phyloP scores from a whole-genome alignment of 2,797 vertebrate species.

The Cyclopterus lumpus region DNA sequence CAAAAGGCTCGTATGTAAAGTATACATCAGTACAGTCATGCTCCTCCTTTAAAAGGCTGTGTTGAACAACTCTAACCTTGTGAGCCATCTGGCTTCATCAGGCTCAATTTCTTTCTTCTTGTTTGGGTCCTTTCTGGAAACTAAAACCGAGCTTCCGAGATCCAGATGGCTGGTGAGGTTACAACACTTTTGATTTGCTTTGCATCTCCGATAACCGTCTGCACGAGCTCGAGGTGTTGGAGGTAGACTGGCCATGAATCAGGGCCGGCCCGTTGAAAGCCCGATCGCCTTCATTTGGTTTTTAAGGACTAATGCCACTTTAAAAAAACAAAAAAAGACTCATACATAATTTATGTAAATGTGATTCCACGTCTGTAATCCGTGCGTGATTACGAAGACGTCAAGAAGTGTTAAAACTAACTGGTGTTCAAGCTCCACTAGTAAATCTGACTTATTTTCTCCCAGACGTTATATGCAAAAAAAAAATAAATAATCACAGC shows the following conservation, averaged over 20 bases:
- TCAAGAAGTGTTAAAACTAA: neutral
- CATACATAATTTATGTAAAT: conserved; percentile 4
- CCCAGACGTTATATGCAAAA: too few species aligned
- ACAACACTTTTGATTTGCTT: conserved; percentile 47
- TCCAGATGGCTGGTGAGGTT: conserved; percentile 73
- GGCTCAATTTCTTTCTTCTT: conserved; percentile 60
- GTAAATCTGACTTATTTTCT: neutral
- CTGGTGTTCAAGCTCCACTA: neutral
- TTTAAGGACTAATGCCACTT: neutral
- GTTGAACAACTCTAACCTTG: conserved; percentile 69
- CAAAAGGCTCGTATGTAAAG: conserved; percentile 36
- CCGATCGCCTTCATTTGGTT: neutral
- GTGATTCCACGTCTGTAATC: neutral
- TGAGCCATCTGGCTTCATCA: conserved; percentile 72
- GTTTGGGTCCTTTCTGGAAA: conserved; percentile 25
- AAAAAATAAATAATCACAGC: too few species aligned
- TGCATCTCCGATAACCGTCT: conserved; percentile 26
- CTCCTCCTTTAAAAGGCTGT: too few species aligned
- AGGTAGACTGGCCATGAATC: conserved; percentile 59
- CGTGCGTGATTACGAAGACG: neutral
- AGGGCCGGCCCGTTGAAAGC: conserved; percentile 5
- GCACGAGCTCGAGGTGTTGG: conserved; percentile 44
- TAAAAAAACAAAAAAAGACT: neutral
- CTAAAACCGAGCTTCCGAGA: conserved; percentile 50
- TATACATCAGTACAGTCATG: conserved; percentile 20